A percentile compares a stretch with the other conserved stretches of the same genome.
Conservation (phyloP, 2,113 vertebrate genomes). For the Anser cygnoides region DNA sequence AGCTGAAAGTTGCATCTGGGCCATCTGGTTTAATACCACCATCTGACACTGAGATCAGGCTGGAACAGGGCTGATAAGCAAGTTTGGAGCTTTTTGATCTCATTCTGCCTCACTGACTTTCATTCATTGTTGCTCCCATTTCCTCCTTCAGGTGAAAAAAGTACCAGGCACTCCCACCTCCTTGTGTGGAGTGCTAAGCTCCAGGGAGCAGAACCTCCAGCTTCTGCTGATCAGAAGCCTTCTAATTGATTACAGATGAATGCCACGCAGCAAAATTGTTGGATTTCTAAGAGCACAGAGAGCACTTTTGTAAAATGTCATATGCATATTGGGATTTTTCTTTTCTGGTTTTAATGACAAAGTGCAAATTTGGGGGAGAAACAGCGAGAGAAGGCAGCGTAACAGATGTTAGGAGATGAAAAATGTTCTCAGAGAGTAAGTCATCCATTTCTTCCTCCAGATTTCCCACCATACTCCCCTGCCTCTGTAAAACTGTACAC, state of each 20-base stretch:
- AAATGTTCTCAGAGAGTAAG: background rate
- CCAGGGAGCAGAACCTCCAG: conserved; percentile 61
- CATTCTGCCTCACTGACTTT: conserved; percentile 25
- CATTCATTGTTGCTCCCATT: conserved; percentile 20
- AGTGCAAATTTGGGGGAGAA: conserved; percentile 41
- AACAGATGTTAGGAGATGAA: conserved; percentile 28
- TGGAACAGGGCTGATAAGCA: background rate
- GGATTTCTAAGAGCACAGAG: conserved; percentile 67
- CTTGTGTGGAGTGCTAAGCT: conserved; percentile 17
- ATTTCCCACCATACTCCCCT: background rate
- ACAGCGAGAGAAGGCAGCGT: background rate
- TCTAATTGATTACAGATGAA: conserved; percentile 67
- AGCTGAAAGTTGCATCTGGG: conserved; percentile 29
- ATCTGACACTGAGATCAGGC: background rate
- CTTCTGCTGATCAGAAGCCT: conserved; percentile 64
- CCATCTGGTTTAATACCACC: conserved; percentile 35
- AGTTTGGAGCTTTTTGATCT: conserved; percentile 34
- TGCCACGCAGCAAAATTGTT: background rate
- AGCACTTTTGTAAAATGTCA: conserved; percentile 69
- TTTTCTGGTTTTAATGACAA: conserved; percentile 65
- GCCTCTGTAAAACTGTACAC: accelerated
- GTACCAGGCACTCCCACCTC: conserved; percentile 58
- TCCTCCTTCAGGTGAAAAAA: conserved; percentile 50
- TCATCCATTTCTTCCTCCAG: background rate
- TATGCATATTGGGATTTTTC: conserved; percentile 55